Percentiles rank a stretch among this genome's conserved stretches.
Conservation (phyloP, 2,888 invertebrate genomes). For the Hesperia comma region DNA sequence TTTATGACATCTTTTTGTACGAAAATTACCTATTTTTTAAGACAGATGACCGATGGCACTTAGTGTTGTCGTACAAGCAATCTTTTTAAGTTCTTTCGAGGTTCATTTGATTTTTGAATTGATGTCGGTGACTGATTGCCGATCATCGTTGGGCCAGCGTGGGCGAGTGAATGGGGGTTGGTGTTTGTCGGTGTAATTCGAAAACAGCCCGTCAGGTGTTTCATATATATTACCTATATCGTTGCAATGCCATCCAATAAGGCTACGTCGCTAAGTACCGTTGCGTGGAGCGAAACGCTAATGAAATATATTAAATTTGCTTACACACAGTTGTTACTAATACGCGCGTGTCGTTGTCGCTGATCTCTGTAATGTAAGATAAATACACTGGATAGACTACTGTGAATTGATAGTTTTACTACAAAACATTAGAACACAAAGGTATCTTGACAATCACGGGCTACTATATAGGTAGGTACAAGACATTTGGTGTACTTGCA, state of each 20-base stretch:
- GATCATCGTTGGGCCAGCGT: slow-evolving; percentile 8
- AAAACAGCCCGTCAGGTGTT: slow-evolving; percentile 43
- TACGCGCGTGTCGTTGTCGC: slow-evolving; percentile 10
- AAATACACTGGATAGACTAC: no score
- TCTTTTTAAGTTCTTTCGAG: neutral
- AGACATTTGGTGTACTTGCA: no score
- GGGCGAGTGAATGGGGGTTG: slow-evolving; percentile 15
- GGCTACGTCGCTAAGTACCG: slow-evolving; percentile 7
- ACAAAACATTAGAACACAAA: no score
- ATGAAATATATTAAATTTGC: slow-evolving; percentile 10
- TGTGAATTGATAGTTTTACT: no score
- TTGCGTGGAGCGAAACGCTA: neutral
- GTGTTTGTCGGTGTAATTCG: slow-evolving; percentile 15
- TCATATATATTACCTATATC: slow-evolving; percentile 45
- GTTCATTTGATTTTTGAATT: neutral
- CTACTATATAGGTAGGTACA: no score
- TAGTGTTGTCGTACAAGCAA: slow-evolving; percentile 8
- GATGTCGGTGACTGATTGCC: no score
- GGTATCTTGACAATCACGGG: no score
- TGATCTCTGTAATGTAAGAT: neutral
- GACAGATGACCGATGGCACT: slow-evolving; percentile 11
- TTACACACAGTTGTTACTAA: slow-evolving; percentile 17
- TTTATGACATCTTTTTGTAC: slow-evolving; percentile 29
- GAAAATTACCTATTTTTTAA: slow-evolving; percentile 18
- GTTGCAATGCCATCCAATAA: slow-evolving; percentile 37